Base-by-base conservation (phyloP, 2,113 vertebrate species). In the Xenus cinereus region DNA sequence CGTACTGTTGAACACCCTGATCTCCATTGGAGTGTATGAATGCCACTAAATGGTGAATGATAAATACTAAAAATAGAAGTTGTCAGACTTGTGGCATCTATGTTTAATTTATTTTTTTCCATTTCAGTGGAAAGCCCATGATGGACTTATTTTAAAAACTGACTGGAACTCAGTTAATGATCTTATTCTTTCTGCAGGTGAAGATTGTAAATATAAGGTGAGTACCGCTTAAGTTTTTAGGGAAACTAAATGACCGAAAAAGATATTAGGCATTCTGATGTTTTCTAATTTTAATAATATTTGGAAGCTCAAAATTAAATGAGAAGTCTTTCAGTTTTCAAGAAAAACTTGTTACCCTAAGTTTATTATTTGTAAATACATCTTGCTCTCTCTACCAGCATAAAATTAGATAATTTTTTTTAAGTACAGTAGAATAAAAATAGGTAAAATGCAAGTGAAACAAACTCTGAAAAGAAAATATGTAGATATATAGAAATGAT, bases 181-280 rank as follows among this genome's bases (percentile, higher is more conserved):
- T 71, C 97, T 99, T 68, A 99, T 99, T 79, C 97, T 99, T 45
- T 99, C 99, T 93, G 99, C 98, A 88, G 99, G 99, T 71, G 99
- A 99, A 93, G 99, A 99, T n/a, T 99, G 99, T 97, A 99, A 98
- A 98, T 99, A 99, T 33, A 99, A 99, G 98, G 99, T 99, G 76
- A 84, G 95, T 87, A 84, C 71, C 77, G 37, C 3, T 87, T 84
- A 12, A 43, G 8, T 54, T 93, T 33, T 54, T 12, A 74, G 18
- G 35, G 77, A 69, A 81, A 45, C 51, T 15, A 5, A 81, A 14
- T 50, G 16, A 12, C 19, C 3, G 17, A 26, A 51, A 63, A 48
- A 77, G 16, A 15, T 59, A 12, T 15, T 24, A 8, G 3, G 9
- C 12, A 19, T 14, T 81, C 67, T 53, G 23, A 39, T 1, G 2